Base-by-base conservation (phyloP, 2,888 invertebrate species). In the Cerceris ruficornis region DNA sequence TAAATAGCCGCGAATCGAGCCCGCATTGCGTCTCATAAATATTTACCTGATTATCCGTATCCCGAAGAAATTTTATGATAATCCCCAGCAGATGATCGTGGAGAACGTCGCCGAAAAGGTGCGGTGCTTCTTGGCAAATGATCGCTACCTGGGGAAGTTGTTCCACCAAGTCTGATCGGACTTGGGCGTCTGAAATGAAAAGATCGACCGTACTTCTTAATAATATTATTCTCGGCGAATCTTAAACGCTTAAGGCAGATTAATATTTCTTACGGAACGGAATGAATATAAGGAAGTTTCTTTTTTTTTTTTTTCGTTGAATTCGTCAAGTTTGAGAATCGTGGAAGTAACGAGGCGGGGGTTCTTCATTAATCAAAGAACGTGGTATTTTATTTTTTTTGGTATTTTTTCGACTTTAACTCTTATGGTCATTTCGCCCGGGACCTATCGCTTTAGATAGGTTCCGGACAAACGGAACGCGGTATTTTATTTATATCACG, bases 141-240 rank as follows among this genome's bases (percentile, higher is more conserved):
- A 94, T 93, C 13, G 95, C 95, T 76, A 96, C 93, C 85, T 95
- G 94, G 7, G 95, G 95, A 67, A 96, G 93, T 87, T 95, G 95
- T 87, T 95, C 95, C 91, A 96, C 93, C 87, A 96, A 89, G 87
- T 95, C 95, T 39, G 94, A 93, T 75, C 95, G 93, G 15, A 95
- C 94, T 73, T 93, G 92, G 39, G 93, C 92, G 87, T 95, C 95
- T 96, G 93, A 49, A 93, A 82, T 15, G 55, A 77, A n/a, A 70
- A 65, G 43, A 65, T 42, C n/a, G 11, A 15, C 2, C n/a, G 14
- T 15, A 7, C 17, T 28, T 8, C 14, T 13, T 59, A 41, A 59
- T 41, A 59, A 39, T 41, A 43, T 46, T 28, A 28, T 28, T 28
- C 28, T 28, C 28, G 28, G 28, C 28, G 28, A 28, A 28, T 28